Base-by-base conservation (phyloP, 2,113 vertebrate genomes). In the Callopanchax toddi region DNA sequence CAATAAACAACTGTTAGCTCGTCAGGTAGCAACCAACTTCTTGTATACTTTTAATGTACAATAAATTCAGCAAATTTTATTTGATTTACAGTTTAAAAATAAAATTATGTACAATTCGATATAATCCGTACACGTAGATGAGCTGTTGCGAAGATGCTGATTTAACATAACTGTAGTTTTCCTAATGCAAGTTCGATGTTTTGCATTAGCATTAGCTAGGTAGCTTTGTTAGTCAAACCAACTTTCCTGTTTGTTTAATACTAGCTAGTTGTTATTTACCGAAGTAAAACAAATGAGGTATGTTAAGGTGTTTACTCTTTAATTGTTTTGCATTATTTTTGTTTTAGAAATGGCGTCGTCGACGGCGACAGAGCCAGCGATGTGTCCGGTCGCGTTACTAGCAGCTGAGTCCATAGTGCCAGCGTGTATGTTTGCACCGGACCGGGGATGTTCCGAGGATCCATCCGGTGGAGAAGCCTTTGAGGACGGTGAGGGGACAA, bases 341-440 rank as follows among this genome's bases (percentile, higher is more conserved):
- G 3, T 16, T 13, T 1, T 13, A 82, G 79, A 87, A 22, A 81
- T 95, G 95, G 71, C 89, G 89, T 65, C 80, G 82, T 63, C 84
- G 89, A 69, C 70, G 70, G 67, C 75, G 58, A 69, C 80, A 57
- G 89, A 90, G 50, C 55, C 78, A 16, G 74, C 49, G 39, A 6
- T 63, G 44, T 79, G 62, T 29, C 64, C 93, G 29, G 81, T 67
- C 25, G 78, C 90, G 4, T 66, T 72, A 25, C 37, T 74, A 1
- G 49, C 73, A 15, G 29, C 36, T 29, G 93, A 94, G 39, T 90
- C 93, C 23, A 87, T 94, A 54, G 94, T 96, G 18, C 95, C 95
- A 20, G 93, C 95, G 52, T 95, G 93, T 12, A 95, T 97, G 93
- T 97, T 96, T 60, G 95, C 94, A 23, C 95, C 95, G 0, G 94